phyloP scores from a whole-genome alignment of 2,797 vertebrate genomes.

The Coregonus suidteri region DNA sequence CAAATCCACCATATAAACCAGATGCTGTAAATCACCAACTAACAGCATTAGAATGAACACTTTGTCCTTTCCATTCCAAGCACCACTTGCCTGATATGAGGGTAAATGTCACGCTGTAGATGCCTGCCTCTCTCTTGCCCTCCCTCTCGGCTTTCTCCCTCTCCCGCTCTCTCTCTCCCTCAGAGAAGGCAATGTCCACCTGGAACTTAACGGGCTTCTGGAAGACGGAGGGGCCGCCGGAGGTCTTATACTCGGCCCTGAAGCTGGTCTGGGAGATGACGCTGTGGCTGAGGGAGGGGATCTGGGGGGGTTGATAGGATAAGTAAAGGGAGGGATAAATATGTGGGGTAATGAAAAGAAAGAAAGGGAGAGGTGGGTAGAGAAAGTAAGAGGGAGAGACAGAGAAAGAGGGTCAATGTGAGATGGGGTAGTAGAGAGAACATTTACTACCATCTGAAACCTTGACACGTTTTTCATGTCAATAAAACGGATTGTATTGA shows the following conservation, averaged over 20 bases:
- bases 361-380: background rate
- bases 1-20: background rate
- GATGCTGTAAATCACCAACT: background rate
- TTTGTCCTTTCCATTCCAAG: background rate
- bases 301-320: slow-evolving; percentile 77
- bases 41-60: background rate
- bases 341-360: background rate
- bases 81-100: slow-evolving; percentile 85
- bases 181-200: slow-evolving; percentile 89
- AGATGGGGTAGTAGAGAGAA: background rate
- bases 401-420: background rate
- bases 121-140: slow-evolving; percentile 81
- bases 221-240: slow-evolving; percentile 89
- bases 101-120: slow-evolving; percentile 93
- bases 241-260: slow-evolving; percentile 89
- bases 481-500: background rate
- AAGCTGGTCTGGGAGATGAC: slow-evolving; percentile 92
- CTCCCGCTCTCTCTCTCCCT: slow-evolving; percentile 75
- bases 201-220: slow-evolving; percentile 93
- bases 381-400: background rate
- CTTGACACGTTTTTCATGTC: background rate
- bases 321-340: slow-evolving; percentile 59
- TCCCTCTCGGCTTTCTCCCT: slow-evolving; percentile 65
- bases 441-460: background rate
- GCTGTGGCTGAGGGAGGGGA: slow-evolving; percentile 91